Evolutionary conservation across 2,797 vertebrate genomes (phyloP), one percentile per base, ranked within the genome.

Genomic region (Clarias pachynema): DNA sequence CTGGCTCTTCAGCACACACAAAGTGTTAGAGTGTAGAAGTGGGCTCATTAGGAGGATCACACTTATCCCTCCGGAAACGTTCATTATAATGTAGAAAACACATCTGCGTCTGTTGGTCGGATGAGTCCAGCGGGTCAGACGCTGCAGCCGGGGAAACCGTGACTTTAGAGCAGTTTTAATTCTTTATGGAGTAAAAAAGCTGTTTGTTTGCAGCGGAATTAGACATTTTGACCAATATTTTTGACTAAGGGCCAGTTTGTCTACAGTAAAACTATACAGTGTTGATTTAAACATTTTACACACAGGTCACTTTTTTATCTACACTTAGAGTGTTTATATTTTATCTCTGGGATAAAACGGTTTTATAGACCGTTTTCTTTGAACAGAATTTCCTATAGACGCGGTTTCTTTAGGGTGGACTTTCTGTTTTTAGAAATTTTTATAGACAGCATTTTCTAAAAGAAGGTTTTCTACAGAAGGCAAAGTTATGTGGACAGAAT

Each of bases 81-180:
- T 77, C 29, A 77, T 77, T 59, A 57, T 57, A 34, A 59, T 34
- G 26, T 22, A 34, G 74, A 77, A 63, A 63, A 63, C 34, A 62
- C 22, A 14, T 22, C 57, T 2, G 57, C 16, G 34, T 44, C 34
- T 79, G 12, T 1, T 37, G 24, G 15, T 37, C 57, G n/a, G 57
- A 60, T 18, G 22, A n/a, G n/a, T n/a, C 1, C 60, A 79, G 24
- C 22, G 5, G 24, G 3, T 10, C 34, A 63, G 34, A 37, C 31
- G 34, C 77, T 1, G 77, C 34, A 5, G 77, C 2, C 37, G 9
- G 5, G 40, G 4, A 44, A 73, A 49, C 24, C 2, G 5, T 4
- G 40, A 3, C 5, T 49, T 53, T 4, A 9, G 1, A 29, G n/a
- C n/a, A n/a, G 0, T 29, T 4, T 16, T 8, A 2, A 1, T 53